These are phyloP conservation scores for Brachynemurus nebulosus DNA, from an alignment of 2,888 invertebrate genomes.

Conservation along the genomic window DNA sequence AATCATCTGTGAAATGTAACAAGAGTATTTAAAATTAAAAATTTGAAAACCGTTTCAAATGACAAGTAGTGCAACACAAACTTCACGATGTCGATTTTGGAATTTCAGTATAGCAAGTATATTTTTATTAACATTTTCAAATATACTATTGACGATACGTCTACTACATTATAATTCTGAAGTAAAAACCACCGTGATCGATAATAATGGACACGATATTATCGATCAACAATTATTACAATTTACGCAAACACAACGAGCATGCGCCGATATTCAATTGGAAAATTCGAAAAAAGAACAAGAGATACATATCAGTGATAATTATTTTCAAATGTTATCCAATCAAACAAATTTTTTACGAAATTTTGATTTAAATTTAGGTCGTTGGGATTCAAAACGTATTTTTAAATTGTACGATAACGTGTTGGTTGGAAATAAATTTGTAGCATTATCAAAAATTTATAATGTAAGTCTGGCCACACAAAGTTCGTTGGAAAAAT, in stretches of 20 bases:
- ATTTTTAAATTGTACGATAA: conserved; percentile 61
- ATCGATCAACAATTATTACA: too few relatives aligned
- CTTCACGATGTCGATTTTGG: conserved; percentile 49
- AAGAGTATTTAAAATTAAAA: too few relatives aligned
- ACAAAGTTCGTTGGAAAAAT: conserved; percentile 71
- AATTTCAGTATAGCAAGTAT: conserved; percentile 51
- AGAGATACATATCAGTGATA: neutral
- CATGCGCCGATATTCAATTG: too few relatives aligned
- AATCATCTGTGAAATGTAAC: too few relatives aligned
- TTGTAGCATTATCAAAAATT: conserved; percentile 40
- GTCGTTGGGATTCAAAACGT: conserved; percentile 59
- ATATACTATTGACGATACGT: conserved; percentile 43
- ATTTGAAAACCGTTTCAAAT: conserved; percentile 3
- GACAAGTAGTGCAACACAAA: neutral
- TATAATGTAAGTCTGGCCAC: conserved; percentile 64
- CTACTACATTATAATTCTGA: conserved; percentile 38
- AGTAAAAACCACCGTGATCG: too few relatives aligned
- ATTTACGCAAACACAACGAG: too few relatives aligned
- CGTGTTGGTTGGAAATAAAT: conserved; percentile 52
- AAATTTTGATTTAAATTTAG: conserved; percentile 48
- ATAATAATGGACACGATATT: too few relatives aligned
- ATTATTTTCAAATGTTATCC: neutral
- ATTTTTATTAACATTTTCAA: conserved; percentile 48
- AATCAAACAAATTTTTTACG: conserved; percentile 31
- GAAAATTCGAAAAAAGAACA: neutral